Evolutionary conservation across 2,113 vertebrate genomes (phyloP).

Genomic region (Sterna hirundo): DNA sequence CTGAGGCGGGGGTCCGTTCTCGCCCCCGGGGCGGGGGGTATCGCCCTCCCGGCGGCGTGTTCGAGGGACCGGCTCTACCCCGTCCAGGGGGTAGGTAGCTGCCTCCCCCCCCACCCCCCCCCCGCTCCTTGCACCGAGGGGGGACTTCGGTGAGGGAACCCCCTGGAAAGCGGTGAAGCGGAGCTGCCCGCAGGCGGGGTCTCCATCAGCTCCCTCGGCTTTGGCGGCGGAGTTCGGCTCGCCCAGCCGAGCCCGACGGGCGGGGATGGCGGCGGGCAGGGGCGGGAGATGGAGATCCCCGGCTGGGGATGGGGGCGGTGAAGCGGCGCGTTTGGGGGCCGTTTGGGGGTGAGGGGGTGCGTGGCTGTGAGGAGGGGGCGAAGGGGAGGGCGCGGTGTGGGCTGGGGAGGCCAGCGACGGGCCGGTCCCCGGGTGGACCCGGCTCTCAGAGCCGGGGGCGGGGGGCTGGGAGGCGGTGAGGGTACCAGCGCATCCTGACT

Average conservation of each 20-base stretch:
- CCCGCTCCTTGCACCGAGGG: neutral
- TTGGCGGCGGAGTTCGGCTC: neutral
- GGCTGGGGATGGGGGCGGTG: neutral
- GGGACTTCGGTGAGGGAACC: neutral
- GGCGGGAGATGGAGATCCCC: neutral
- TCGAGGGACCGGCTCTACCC: neutral
- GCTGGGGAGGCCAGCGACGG: neutral
- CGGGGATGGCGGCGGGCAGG: neutral
- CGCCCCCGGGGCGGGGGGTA: neutral
- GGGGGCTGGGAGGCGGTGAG: too few relatives aligned
- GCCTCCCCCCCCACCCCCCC: neutral
- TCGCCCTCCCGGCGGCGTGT: neutral
- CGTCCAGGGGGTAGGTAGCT: neutral
- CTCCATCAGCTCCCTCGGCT: neutral
- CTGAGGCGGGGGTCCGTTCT: neutral
- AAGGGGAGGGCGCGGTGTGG: neutral
- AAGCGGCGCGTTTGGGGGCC: neutral
- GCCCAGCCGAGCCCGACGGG: neutral
- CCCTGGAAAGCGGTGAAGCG: neutral
- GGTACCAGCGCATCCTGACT: fast-evolving
- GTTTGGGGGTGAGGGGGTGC: fast-evolving
- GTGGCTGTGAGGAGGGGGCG: neutral
- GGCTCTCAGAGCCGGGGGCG: fast-evolving
- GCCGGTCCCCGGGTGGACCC: neutral
- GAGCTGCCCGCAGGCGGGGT: neutral